These are phyloP conservation scores for Catostylus mosaicus DNA, from an alignment of 30 jellyfish, hydroid and myxozoan species.

Conservation along the genomic window DNA sequence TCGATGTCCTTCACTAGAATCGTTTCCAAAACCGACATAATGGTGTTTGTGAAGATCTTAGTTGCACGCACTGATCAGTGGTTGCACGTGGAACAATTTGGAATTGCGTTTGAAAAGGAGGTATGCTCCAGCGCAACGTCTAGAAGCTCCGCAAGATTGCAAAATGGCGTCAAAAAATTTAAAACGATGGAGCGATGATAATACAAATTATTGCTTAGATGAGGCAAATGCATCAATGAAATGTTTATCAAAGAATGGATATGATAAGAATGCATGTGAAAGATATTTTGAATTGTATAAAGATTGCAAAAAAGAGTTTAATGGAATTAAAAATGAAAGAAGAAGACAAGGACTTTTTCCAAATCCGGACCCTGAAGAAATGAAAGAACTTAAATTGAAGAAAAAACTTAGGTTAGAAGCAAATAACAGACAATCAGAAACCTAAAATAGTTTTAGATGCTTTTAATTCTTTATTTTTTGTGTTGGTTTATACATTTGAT, in stretches of 20 bases:
- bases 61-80: not conserved
- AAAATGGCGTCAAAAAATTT: slow-evolving; percentile 63
- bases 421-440: not conserved
- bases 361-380: slow-evolving; percentile 78
- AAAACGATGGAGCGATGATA: slow-evolving; percentile 65
- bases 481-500: too few relatives aligned
- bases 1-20: not conserved
- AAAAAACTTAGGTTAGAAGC: slow-evolving; percentile 20
- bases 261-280: slow-evolving; percentile 68
- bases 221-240: slow-evolving; percentile 94
- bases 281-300: slow-evolving; percentile 77
- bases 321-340: slow-evolving; percentile 78
- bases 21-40: slow-evolving; percentile 5
- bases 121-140: slow-evolving; percentile 33
- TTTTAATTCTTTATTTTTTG: too few relatives aligned
- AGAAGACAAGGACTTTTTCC: slow-evolving; percentile 87
- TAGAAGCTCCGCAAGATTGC: not conserved
- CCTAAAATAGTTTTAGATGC: too few relatives aligned
- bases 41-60: too few relatives aligned
- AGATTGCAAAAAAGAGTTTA: slow-evolving; percentile 76
- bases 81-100: not conserved
- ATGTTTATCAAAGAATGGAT: slow-evolving; percentile 76
- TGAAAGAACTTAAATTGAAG: slow-evolving; percentile 28
- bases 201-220: slow-evolving; percentile 67
- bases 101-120: slow-evolving; percentile 8